Evolutionary conservation across 1,140 invertebrate genomes (phyloP).

Genomic region (Antheraea mylitta): DNA sequence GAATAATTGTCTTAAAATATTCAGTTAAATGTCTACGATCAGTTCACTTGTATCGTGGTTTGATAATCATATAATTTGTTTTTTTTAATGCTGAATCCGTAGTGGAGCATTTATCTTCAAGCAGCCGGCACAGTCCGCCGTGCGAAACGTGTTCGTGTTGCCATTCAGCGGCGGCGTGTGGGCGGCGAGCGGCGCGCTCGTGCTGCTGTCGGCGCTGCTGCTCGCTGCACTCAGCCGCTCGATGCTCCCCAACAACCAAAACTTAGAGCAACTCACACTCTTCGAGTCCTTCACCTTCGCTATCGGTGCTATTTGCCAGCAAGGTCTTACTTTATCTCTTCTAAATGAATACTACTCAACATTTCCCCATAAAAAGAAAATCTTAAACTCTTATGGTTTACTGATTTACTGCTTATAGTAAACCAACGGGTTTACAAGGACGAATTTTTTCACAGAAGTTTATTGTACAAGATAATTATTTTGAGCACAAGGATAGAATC

Average conservation of each 20-base stretch:
- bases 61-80: neutral
- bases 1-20: too few species aligned
- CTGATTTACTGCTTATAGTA: too few species aligned
- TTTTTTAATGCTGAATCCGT: constrained; percentile 1
- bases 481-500: too few species aligned
- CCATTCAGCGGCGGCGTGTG: constrained; percentile 83
- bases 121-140: constrained; percentile 82
- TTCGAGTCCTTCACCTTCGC: constrained; percentile 73
- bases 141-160: constrained; percentile 83
- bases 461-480: too few species aligned
- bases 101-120: constrained; percentile 81
- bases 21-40: too few species aligned
- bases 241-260: constrained; percentile 36
- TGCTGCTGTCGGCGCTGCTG: constrained; percentile 40
- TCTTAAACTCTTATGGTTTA: too few species aligned
- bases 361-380: too few species aligned
- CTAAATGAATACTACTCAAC: too few species aligned
- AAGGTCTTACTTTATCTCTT: constrained; percentile 59
- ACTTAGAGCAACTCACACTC: constrained; percentile 48
- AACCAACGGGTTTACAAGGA: too few species aligned
- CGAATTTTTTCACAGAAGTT: too few species aligned
- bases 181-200: constrained; percentile 65
- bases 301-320: constrained; percentile 81
- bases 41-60: neutral
- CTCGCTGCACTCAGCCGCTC: constrained; percentile 38